phyloP scores from a whole-genome alignment of 2,113 vertebrate species.

The Arvicanthis niloticus region DNA sequence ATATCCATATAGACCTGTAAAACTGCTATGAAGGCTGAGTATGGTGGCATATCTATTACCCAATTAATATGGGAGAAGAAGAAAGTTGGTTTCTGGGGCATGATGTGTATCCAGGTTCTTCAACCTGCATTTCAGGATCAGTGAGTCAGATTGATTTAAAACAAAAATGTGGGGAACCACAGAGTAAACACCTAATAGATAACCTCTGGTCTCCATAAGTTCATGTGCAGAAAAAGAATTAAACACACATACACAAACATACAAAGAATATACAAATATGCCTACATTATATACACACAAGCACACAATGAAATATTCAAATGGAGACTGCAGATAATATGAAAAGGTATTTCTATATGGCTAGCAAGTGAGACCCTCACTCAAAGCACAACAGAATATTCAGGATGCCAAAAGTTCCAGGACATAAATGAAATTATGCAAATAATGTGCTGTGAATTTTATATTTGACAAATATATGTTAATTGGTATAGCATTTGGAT shows the following conservation, averaged over 20 bases:
- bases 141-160: not conserved
- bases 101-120: not conserved
- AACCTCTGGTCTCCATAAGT: not conserved
- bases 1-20: not conserved
- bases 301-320: not conserved
- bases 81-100: not conserved
- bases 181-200: not conserved
- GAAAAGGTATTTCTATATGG: not conserved
- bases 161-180: not conserved
- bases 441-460: not conserved
- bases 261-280: no score
- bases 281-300: not conserved
- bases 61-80: not conserved
- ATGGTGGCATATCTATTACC: no score
- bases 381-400: not conserved
- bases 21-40: not conserved
- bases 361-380: not conserved
- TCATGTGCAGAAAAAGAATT: not conserved
- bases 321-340: no score
- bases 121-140: not conserved
- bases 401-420: not conserved
- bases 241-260: not conserved
- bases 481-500: not conserved
- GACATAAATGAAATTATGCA: not conserved
- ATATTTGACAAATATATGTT: not conserved